These are phyloP conservation scores for Drosophila antonietae DNA, from an alignment of 2,888 invertebrate genomes.

Conservation along the genomic window DNA sequence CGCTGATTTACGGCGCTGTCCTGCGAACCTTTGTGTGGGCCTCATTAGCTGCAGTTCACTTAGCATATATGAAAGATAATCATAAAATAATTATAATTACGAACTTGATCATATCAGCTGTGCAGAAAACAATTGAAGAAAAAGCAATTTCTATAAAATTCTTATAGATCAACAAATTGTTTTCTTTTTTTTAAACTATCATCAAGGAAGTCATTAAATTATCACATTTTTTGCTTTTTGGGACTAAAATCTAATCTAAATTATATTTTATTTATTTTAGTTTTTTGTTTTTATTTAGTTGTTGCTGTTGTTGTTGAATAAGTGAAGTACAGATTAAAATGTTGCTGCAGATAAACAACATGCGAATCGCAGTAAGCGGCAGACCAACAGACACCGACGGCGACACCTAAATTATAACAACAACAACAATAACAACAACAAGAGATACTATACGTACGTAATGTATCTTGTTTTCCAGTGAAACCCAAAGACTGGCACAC, in stretches of 20 bases:
- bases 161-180: conserved; percentile 29
- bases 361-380: conserved; percentile 35
- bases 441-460: conserved; percentile 31
- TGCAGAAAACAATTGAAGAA: conserved; percentile 9
- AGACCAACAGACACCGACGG: conserved; percentile 64
- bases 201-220: conserved; percentile 65
- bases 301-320: conserved; percentile 30
- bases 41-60: conserved; percentile 16
- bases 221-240: conserved; percentile 40
- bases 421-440: conserved; percentile 28
- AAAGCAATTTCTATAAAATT: conserved; percentile 9
- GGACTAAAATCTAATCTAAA: conserved; percentile 61
- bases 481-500: conserved; percentile 45
- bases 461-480: conserved; percentile 69
- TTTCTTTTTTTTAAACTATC: conserved; percentile 19
- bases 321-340: conserved; percentile 73
- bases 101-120: conserved; percentile 13
- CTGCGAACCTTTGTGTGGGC: conserved; percentile 21
- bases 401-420: conserved; percentile 32
- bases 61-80: background rate
- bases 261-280: conserved; percentile 33
- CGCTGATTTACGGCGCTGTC: background rate
- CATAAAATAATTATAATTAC: conserved; percentile 24
- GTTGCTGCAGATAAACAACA: conserved; percentile 69
- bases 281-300: conserved; percentile 1